Percentiles rank a stretch among this genome's conserved stretches.
Evolutionary conservation across 2,888 invertebrate species (phyloP).

Genomic region (Halictus ligatus): DNA sequence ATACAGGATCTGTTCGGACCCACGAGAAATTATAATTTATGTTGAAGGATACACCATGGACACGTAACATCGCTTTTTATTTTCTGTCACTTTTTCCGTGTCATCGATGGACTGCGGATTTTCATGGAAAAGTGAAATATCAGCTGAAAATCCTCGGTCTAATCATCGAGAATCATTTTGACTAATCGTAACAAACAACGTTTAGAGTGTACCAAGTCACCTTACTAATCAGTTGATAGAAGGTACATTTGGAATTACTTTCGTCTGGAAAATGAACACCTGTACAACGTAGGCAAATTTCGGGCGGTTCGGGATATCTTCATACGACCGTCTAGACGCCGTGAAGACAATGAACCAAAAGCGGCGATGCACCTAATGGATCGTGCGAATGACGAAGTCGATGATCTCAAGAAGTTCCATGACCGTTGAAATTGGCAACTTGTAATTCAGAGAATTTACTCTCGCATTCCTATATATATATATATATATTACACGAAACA

Average conservation of each 20-base stretch:
- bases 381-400: slow-evolving; percentile 30
- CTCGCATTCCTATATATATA: not conserved
- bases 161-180: not conserved
- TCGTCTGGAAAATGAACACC: slow-evolving; percentile 90
- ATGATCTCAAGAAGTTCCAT: slow-evolving; percentile 38
- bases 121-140: no score
- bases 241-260: slow-evolving; percentile 90
- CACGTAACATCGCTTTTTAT: not conserved
- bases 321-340: slow-evolving; percentile 84
- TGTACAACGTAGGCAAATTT: slow-evolving; percentile 90
- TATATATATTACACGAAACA: not conserved
- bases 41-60: not conserved
- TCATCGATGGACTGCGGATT: not conserved
- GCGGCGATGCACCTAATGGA: slow-evolving; percentile 57
- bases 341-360: slow-evolving; percentile 45
- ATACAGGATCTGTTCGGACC: not conserved
- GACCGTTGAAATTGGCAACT: slow-evolving; percentile 45
- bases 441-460: slow-evolving; percentile 57
- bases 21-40: not conserved
- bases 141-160: not conserved
- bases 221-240: slow-evolving; percentile 76
- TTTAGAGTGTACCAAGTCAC: slow-evolving; percentile 42
- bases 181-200: slow-evolving; percentile 27
- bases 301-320: slow-evolving; percentile 89
- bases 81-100: not conserved